Evolutionary conservation across 1,140 invertebrate genomes (phyloP), one percentile per base, ranked within the genome.

Genomic region (Chymomyza costata): DNA sequence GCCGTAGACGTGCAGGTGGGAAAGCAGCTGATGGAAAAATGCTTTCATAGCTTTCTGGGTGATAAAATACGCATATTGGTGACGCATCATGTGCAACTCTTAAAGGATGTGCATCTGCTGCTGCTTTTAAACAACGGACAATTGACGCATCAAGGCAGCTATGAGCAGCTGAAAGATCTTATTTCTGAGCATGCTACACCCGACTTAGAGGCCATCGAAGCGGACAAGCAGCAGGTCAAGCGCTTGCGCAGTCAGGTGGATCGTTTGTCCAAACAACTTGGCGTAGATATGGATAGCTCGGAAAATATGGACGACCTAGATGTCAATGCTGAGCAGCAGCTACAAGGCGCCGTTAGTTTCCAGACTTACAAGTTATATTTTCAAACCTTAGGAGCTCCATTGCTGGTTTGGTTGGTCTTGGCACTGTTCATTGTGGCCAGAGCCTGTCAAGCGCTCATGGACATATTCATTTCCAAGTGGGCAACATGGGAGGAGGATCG

Each of bases 41-140:
- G 91, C 41, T 90, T 93, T 11, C 86, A 87, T 47, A 90, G 90
- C 1, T 90, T 91, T 70, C 85, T 95, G 10, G 39, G 88, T 88
- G 92, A 82, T 87, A 93, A 87, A 89, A 93, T 87, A 65, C 93
- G 84, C 1, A 91, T 91, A 17, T 84, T 97, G n/a, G 93, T 95
- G 6, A 97, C 95, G 0, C 95, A 97, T 86, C 95, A 97, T 82
- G 86, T 97, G 6, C 94, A 96, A 65, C 93, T 93, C 70, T 88
- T 97, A 3, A 92, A 92, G 76, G 86, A 88, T 16, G 94, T 93
- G 0, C 90, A 94, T 71, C 89, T 88, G 65, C 85, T 89, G 82
- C 84, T 96, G 10, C 90, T 90, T 50, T 86, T 88, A 30, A 87
- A 88, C 15, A 88, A 90, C 82, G 92, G 89, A 0, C 50, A 46